phyloP scores from a whole-genome alignment of 1,140 invertebrate genomes.

The Drosophila navojoa region DNA sequence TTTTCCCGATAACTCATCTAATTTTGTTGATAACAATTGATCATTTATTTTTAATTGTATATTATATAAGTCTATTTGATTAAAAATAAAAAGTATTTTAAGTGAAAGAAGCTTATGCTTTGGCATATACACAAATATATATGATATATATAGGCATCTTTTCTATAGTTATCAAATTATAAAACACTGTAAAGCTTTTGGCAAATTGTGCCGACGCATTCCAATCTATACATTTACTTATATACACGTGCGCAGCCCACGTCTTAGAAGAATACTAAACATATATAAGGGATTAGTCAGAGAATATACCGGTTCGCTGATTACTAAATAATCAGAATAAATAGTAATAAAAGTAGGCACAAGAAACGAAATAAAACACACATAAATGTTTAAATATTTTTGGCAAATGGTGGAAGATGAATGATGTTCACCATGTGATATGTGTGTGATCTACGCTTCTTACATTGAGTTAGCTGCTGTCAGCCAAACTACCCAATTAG shows the following conservation, averaged over 20 bases:
- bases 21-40: too few species aligned
- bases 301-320: slow-evolving; percentile 10
- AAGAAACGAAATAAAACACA: background rate
- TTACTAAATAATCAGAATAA: slow-evolving; percentile 9
- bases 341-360: background rate
- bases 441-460: slow-evolving; percentile 17
- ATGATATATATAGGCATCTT: too few species aligned
- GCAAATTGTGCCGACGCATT: too few species aligned
- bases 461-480: background rate
- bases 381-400: background rate
- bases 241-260: slow-evolving; percentile 32
- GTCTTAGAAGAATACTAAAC: background rate
- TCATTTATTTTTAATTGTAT: too few species aligned
- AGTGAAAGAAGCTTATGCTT: too few species aligned
- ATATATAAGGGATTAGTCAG: background rate
- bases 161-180: too few species aligned
- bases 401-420: slow-evolving; percentile 19
- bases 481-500: background rate
- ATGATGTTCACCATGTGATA: slow-evolving; percentile 30
- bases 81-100: too few species aligned
- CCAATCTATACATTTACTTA: background rate
- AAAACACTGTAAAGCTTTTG: too few species aligned
- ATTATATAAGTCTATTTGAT: too few species aligned
- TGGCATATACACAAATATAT: too few species aligned
- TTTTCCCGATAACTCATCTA: too few species aligned